phyloP scores from a whole-genome alignment of 2,888 invertebrate genomes.

The Ptilodon capucinus region DNA sequence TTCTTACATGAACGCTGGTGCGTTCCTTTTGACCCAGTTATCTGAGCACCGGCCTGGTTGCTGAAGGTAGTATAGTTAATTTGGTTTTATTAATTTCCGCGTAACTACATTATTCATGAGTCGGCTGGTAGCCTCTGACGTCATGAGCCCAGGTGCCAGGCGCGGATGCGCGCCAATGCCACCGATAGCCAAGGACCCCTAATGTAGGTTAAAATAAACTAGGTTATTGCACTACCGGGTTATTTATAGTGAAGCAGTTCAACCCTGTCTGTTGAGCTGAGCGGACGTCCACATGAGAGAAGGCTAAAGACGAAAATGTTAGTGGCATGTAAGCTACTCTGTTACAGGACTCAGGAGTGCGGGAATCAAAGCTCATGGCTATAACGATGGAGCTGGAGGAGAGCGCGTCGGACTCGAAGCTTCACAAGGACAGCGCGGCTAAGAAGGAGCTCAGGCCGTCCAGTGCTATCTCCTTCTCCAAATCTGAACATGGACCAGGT shows the following conservation, averaged over 20 bases:
- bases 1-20: constrained; percentile 41
- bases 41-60: constrained; percentile 53
- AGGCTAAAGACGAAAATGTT: constrained; percentile 43
- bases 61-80: constrained; percentile 63
- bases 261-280: constrained; percentile 45
- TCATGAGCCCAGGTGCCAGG: constrained; percentile 72
- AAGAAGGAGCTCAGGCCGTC: constrained; percentile 72
- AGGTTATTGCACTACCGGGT: constrained; percentile 78
- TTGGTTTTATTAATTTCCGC: constrained; percentile 72
- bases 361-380: constrained; percentile 63
- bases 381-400: constrained; percentile 77
- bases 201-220: constrained; percentile 80
- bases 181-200: constrained; percentile 69
- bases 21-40: constrained; percentile 59
- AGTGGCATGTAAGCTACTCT: constrained; percentile 28
- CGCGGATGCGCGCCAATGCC: constrained; percentile 67
- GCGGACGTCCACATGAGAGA: constrained; percentile 48
- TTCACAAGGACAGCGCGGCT: constrained; percentile 66
- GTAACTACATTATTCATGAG: constrained; percentile 58
- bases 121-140: constrained; percentile 65
- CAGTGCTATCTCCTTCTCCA: constrained; percentile 71
- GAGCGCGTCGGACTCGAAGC: constrained; percentile 74
- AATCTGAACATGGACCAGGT: constrained; percentile 74
- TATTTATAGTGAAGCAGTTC: constrained; percentile 65
- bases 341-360: constrained; percentile 55